Conservation (phyloP, 1,140 invertebrate genomes). For the Drosophila cardini region DNA sequence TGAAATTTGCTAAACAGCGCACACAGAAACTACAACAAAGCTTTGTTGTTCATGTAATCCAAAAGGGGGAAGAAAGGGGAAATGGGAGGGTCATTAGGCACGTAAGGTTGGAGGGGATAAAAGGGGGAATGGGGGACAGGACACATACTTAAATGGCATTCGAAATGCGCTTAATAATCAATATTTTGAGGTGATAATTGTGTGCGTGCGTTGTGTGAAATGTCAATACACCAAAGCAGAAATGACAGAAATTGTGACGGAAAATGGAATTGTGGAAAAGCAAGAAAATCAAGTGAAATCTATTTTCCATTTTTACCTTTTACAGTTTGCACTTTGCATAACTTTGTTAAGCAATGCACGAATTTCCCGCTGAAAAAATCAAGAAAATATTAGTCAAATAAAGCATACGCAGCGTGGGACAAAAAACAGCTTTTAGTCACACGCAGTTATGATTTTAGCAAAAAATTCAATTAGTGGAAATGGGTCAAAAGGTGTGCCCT, state of each 20-base stretch:
- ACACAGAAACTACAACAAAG: conserved; percentile 53
- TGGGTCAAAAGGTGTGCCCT: too few species aligned
- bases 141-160: conserved; percentile 56
- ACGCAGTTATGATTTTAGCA: too few species aligned
- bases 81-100: not conserved
- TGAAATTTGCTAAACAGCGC: conserved; percentile 50
- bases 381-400: not conserved
- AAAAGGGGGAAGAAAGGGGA: not conserved
- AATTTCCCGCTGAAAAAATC: conserved; percentile 4
- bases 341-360: conserved; percentile 1
- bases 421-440: too few species aligned
- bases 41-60: too few species aligned
- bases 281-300: not conserved
- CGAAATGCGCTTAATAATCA: conserved; percentile 78
- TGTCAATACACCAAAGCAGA: conserved; percentile 26
- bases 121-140: not conserved
- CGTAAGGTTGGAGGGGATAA: not conserved
- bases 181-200: conserved; percentile 80
- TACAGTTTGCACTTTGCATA: conserved; percentile 8
- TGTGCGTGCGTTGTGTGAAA: conserved; percentile 62
- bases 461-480: too few species aligned
- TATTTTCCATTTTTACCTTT: conserved; percentile 8
- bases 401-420: conserved; percentile 2
- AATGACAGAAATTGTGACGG: conserved; percentile 12
- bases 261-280: too few species aligned